Evolutionary conservation across 1,140 invertebrate species (phyloP).

Genomic region (Trichonephila clavata): DNA sequence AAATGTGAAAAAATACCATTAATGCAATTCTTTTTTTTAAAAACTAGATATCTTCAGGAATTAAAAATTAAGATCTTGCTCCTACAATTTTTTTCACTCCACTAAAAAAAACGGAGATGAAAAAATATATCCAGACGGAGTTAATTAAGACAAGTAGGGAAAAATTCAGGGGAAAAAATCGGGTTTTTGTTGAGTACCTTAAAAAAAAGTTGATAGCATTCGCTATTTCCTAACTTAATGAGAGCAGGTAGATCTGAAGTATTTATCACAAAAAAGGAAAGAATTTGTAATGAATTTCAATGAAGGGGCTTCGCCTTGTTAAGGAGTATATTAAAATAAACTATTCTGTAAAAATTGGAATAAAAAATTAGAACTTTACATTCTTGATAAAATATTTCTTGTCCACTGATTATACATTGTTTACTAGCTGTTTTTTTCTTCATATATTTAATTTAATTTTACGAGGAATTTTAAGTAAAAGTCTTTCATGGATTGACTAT

Average conservation of each 20-base stretch:
- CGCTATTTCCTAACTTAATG: background rate
- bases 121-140: background rate
- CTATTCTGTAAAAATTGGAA: too few species aligned
- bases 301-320: background rate
- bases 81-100: background rate
- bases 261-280: background rate
- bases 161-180: background rate
- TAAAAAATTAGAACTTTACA: too few species aligned
- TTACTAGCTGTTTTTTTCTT: too few species aligned
- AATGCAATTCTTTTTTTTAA: background rate
- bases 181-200: background rate
- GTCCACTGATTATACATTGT: too few species aligned
- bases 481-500: too few species aligned
- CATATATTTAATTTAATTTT: too few species aligned
- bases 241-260: background rate
- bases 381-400: too few species aligned
- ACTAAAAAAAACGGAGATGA: background rate
- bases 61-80: background rate
- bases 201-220: background rate
- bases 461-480: too few species aligned
- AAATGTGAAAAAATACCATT: too few species aligned
- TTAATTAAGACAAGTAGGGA: constrained; percentile 25
- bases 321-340: background rate
- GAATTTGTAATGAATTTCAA: constrained; percentile 25
- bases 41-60: background rate